Base-by-base conservation (phyloP, 2,888 invertebrate genomes). In the Aromia moschata region DNA sequence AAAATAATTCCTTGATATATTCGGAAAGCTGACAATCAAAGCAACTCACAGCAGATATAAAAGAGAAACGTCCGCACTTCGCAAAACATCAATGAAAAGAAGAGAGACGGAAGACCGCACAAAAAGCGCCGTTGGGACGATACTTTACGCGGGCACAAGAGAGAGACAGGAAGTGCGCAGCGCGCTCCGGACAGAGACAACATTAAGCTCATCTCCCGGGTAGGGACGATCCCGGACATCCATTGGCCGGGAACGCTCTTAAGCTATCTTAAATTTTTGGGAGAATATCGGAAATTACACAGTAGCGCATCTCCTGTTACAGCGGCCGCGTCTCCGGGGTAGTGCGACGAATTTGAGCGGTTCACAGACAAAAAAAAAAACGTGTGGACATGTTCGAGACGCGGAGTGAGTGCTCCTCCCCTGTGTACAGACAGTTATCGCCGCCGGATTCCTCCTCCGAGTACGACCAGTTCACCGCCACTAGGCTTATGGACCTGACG, bases 401-500 rank as follows among this genome's bases (percentile, higher is more conserved):
- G 56, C 75, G 76, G 16, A 76, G 75, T 70, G 77, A 74, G 45
- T 72, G 77, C 45, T 73, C 77, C 18, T 79, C 79, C 14, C 80
- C 80, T 10, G 70, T 72, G 56, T 77, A 77, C 58, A 62, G 72
- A 25, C 72, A 76, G 14, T 25, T 49, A 54, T 54, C 75, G 43
- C 72, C 75, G 7, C 75, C 76, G 1, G 63, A 67, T 55, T 71
- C 65, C 16, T 71, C 65, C 17, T 63, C 72, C 1, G 69, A 69
- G 56, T 76, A 74, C 62, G 77, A 78, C 43, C 74, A 78, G 43
- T 79, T 74, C 58, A 71, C 76, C 10, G 72, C 76, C 7, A 70
- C 77, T 16, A 73, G 76, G 62, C 64, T 81, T 37, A 80, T 78
- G 74, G 81, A 81, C 71, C 70, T 81, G 62, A 81, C 81, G 15